These are phyloP conservation scores for Pseudoips prasinana DNA, from an alignment of 2,888 invertebrate genomes.

Conservation along the genomic window DNA sequence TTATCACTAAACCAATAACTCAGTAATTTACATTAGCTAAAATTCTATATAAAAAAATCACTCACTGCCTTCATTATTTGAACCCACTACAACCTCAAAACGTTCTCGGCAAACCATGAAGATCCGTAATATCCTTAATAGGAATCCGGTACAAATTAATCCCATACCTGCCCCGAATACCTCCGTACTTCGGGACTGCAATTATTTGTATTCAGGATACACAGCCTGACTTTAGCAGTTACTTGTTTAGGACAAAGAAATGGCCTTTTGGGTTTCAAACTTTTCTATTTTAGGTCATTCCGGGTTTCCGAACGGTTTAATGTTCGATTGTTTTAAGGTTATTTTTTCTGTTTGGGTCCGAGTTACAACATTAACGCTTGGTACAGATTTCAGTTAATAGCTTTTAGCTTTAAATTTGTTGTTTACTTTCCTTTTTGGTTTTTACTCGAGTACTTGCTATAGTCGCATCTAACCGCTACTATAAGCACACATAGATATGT, in stretches of 20 bases:
- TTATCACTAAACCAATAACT: too few species aligned
- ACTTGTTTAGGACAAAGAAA: slow-evolving; percentile 23
- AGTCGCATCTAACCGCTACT: too few species aligned
- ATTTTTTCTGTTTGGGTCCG: not conserved
- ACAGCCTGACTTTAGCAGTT: slow-evolving; percentile 26
- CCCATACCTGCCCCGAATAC: slow-evolving; percentile 7
- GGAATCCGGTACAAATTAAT: slow-evolving; percentile 22
- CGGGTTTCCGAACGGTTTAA: slow-evolving; percentile 4
- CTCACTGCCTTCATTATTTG: too few species aligned
- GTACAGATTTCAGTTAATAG: too few species aligned
- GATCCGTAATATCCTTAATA: slow-evolving; percentile 10
- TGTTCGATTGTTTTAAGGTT: slow-evolving; percentile 3
- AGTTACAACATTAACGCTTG: too few species aligned
- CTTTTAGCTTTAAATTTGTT: too few species aligned
- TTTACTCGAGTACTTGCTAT: too few species aligned
- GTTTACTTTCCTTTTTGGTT: too few species aligned
- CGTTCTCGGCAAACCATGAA: not conserved
- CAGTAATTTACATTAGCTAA: too few species aligned
- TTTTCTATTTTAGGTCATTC: slow-evolving; percentile 23
- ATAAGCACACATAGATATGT: too few species aligned
- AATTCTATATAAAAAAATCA: too few species aligned
- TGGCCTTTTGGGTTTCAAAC: slow-evolving; percentile 13
- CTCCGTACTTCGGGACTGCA: slow-evolving; percentile 1
- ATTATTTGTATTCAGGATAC: slow-evolving; percentile 17
- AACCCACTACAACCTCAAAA: too few species aligned